These are phyloP conservation scores for Leucopsar rothschildi DNA, from an alignment of 2,113 vertebrate genomes.

Conservation along the genomic window DNA sequence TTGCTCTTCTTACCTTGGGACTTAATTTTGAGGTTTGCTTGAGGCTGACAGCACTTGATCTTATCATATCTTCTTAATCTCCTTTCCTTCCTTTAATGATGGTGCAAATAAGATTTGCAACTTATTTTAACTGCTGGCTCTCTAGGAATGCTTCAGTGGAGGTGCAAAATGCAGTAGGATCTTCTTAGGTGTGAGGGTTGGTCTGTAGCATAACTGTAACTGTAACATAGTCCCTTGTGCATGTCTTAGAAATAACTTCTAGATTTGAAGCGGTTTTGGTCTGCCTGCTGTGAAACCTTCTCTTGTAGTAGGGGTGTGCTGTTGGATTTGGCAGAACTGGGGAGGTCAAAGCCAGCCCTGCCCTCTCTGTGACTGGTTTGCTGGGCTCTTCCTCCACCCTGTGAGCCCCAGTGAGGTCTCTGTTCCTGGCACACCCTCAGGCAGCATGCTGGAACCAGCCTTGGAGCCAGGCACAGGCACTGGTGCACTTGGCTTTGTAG, in stretches of 20 bases:
- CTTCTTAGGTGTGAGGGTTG: neutral
- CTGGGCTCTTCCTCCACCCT: neutral
- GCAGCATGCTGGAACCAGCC: rapidly evolving
- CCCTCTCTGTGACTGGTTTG: neutral
- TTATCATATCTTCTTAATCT: neutral
- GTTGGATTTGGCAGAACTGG: neutral
- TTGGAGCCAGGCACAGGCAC: rapidly evolving
- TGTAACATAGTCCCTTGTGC: neutral
- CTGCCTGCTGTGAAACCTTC: neutral
- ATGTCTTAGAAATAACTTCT: neutral
- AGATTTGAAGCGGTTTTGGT: neutral
- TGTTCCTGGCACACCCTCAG: neutral
- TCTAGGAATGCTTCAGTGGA: neutral
- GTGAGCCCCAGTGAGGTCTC: neutral
- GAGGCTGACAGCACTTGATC: neutral
- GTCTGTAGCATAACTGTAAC: neutral
- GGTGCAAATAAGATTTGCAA: neutral
- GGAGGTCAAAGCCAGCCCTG: neutral
- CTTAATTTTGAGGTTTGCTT: neutral
- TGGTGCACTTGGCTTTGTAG: neutral
- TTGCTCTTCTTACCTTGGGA: neutral
- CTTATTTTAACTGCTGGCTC: neutral
- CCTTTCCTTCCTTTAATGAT: neutral
- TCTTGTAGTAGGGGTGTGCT: neutral
- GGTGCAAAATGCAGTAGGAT: neutral